A percentile compares a stretch with the other conserved stretches of the same genome.
Evolutionary conservation across 2,888 invertebrate species (phyloP).

Genomic region (Sarcophaga subvicina): DNA sequence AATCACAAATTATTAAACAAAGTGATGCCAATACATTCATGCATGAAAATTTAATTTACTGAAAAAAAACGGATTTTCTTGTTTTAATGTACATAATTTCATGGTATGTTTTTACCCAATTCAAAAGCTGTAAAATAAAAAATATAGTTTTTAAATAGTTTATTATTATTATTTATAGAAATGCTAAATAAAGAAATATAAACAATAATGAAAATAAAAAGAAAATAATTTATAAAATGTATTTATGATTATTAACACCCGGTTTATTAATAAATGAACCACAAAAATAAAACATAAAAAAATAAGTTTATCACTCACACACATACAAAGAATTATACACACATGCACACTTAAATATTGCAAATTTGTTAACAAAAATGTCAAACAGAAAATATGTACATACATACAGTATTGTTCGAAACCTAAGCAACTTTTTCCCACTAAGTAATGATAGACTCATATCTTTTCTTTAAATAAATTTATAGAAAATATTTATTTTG

Average conservation of each 20-base stretch:
- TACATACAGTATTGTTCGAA: too few species aligned
- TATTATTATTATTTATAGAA: neutral
- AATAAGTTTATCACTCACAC: constrained; percentile 45
- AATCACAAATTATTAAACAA: neutral
- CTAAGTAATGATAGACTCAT: too few species aligned
- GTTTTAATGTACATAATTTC: neutral
- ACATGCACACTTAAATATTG: constrained; percentile 8
- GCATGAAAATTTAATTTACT: neutral
- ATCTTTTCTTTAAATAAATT: too few species aligned
- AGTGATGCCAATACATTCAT: neutral
- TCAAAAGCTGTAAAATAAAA: neutral
- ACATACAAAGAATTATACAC: neutral
- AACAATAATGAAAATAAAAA: neutral
- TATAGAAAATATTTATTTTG: too few species aligned
- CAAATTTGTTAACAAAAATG: constrained; percentile 66
- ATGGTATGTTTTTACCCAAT: neutral
- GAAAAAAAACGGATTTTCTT: neutral
- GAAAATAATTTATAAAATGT: constrained; percentile 17
- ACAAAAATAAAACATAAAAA: neutral
- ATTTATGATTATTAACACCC: constrained; percentile 59
- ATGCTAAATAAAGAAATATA: neutral
- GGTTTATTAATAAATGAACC: constrained; percentile 49
- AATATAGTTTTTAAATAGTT: neutral
- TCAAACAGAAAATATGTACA: constrained; percentile 51
- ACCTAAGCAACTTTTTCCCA: too few species aligned